phyloP scores from a whole-genome alignment of 37 sponge, comb jelly and placozoan species.

The Geodia barretti region DNA sequence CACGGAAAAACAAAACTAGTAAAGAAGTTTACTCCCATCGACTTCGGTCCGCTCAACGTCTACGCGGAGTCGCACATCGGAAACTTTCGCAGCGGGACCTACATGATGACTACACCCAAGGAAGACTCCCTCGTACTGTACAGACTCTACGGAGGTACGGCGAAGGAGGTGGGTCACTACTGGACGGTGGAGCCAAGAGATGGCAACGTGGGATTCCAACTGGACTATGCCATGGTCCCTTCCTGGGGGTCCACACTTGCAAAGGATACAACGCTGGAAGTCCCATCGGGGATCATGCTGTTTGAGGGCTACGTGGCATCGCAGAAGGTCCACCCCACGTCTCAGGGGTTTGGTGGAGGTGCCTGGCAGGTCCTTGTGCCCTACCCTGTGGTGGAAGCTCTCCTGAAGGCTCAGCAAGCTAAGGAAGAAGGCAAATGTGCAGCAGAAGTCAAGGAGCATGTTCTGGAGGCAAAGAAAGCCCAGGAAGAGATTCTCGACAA shows the following conservation, averaged over 20 bases:
- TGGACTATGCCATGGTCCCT: background rate
- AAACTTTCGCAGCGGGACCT: background rate
- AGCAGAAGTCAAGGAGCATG: background rate
- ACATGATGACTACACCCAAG: background rate
- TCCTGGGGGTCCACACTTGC: background rate
- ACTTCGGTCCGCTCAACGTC: background rate
- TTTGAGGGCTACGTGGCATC: slow-evolving; percentile 1
- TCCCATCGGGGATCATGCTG: background rate
- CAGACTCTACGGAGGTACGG: background rate
- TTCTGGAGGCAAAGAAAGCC: background rate
- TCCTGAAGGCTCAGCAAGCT: background rate
- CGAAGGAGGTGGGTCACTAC: background rate
- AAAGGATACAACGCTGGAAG: background rate
- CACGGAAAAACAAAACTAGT: background rate
- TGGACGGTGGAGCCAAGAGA: background rate
- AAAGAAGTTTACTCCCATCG: background rate
- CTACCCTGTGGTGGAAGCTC: background rate
- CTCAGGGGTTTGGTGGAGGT: background rate
- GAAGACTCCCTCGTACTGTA: background rate
- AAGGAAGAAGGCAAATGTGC: background rate
- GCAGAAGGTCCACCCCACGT: background rate
- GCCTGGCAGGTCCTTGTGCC: background rate
- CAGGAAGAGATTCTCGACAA: background rate
- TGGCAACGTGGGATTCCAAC: background rate
- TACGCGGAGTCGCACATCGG: background rate